Percentiles rank a stretch among this genome's conserved stretches.
Evolutionary conservation across 2,888 invertebrate genomes (phyloP).

Genomic region (Tolmerus cingulatus): DNA sequence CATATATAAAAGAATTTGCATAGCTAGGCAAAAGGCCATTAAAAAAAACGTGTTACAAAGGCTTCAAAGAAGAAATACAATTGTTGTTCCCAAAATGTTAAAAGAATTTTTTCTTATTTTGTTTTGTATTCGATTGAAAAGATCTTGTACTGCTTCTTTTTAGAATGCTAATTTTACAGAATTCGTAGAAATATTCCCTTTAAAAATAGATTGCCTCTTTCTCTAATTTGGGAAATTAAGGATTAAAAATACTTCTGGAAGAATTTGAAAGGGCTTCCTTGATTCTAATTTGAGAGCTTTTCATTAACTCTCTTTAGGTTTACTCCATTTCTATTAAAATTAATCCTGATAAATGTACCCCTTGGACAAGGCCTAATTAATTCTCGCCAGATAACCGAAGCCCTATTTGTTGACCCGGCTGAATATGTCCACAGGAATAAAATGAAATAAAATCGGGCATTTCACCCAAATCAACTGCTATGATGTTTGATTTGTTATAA

Average conservation of each 20-base stretch:
- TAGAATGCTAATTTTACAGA: neutral
- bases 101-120: no score
- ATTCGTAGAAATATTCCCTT: neutral
- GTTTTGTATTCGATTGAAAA: no score
- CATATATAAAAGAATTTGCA: no score
- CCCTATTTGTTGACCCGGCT: neutral
- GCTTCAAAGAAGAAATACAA: no score
- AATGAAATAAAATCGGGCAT: neutral
- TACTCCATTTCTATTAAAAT: neutral
- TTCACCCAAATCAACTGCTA: neutral
- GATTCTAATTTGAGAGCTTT: neutral
- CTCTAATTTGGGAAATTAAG: neutral
- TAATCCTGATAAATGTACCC: neutral
- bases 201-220: neutral
- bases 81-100: no score
- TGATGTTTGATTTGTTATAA: slow-evolving; percentile 10
- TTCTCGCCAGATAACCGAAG: neutral
- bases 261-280: neutral
- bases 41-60: no score
- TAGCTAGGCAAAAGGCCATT: no score
- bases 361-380: neutral
- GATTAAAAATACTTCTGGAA: neutral
- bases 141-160: no score
- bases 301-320: neutral
- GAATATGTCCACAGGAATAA: neutral